phyloP scores from a whole-genome alignment of 2,113 vertebrate species.

The Poeciliopsis occidentalis region DNA sequence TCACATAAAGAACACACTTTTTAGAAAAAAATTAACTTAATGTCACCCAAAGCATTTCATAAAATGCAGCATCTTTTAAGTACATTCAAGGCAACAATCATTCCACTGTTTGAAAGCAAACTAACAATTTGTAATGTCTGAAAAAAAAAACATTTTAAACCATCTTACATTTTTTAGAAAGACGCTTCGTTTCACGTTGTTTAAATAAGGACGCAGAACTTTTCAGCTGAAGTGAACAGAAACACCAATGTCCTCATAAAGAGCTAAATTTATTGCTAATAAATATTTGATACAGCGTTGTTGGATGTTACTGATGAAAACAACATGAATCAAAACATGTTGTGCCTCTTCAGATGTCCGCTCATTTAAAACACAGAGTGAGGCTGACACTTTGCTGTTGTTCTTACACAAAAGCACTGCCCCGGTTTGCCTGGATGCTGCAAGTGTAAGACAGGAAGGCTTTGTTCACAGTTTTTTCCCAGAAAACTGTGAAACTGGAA shows the following conservation, averaged over 20 bases:
- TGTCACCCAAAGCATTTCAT: too few species aligned
- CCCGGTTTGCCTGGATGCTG: background rate
- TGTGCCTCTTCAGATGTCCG: conserved; percentile 1
- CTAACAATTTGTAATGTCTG: too few species aligned
- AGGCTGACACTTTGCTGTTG: conserved; percentile 7
- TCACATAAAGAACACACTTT: background rate
- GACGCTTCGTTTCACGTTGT: too few species aligned
- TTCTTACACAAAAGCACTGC: background rate
- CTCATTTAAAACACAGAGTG: conserved; percentile 13
- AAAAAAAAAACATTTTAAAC: too few species aligned
- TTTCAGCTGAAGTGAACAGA: too few species aligned
- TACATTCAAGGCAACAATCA: too few species aligned
- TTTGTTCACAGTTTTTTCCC: conserved; percentile 2
- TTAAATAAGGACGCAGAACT: too few species aligned
- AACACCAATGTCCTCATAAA: background rate
- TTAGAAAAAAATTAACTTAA: too few species aligned
- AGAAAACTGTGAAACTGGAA: background rate
- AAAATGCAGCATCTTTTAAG: too few species aligned
- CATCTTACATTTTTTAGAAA: too few species aligned
- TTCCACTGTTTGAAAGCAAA: too few species aligned
- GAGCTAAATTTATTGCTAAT: conserved; percentile 1
- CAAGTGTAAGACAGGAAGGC: background rate
- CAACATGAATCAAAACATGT: conserved; percentile 6
- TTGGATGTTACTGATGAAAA: conserved; percentile 7
- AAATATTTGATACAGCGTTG: conserved; percentile 1